These are phyloP conservation scores for Melanogrammus aeglefinus DNA, from an alignment of 2,797 vertebrate genomes.

Conservation along the genomic window DNA sequence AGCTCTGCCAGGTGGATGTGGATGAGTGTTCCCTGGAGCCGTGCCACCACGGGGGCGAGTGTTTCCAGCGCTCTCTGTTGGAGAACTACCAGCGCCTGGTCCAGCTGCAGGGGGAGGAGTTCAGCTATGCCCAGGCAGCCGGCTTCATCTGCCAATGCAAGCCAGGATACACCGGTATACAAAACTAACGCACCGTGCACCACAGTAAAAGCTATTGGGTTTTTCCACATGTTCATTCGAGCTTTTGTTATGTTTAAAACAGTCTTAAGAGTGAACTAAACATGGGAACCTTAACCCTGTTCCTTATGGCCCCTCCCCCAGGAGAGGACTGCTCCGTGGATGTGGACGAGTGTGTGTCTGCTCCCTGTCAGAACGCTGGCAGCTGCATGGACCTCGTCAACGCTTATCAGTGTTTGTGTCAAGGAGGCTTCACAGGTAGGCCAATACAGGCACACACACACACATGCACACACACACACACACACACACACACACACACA, in stretches of 20 bases:
- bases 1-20: conserved; percentile 82
- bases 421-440: conserved; percentile 85
- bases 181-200: background rate
- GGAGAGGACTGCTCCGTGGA: conserved; percentile 84
- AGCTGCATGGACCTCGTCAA: conserved; percentile 80
- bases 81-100: conserved; percentile 66
- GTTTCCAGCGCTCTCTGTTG: conserved; percentile 80
- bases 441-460: conserved; percentile 5
- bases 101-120: conserved; percentile 64
- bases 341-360: conserved; percentile 84
- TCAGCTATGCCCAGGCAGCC: conserved; percentile 77
- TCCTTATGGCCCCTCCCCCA: conserved; percentile 45
- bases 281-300: background rate
- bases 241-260: background rate
- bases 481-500: conserved; percentile 8
- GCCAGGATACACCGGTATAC: conserved; percentile 82
- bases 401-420: conserved; percentile 82
- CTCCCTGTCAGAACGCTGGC: conserved; percentile 82
- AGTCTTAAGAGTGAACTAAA: background rate
- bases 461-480: background rate
- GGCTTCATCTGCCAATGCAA: conserved; percentile 87
- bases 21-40: conserved; percentile 80
- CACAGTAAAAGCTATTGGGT: background rate
- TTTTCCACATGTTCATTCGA: background rate
- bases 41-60: conserved; percentile 78